Conservation (phyloP, 2,797 vertebrate species). For the Onychomys arenicola region DNA sequence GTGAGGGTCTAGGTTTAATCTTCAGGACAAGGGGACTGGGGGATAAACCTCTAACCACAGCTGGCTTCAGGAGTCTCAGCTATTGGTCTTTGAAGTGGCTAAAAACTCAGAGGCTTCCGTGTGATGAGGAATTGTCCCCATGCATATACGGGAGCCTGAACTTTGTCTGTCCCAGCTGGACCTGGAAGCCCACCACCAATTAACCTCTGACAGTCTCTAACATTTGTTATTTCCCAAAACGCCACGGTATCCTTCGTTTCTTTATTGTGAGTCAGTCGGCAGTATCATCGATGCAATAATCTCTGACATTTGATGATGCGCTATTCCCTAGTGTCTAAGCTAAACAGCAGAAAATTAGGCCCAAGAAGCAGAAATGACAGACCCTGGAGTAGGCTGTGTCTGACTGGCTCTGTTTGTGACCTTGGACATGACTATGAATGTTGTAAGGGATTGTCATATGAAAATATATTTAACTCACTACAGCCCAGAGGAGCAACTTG, state of each 20-base stretch:
- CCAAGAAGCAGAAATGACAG: neutral
- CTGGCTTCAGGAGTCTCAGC: neutral
- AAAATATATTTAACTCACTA: neutral
- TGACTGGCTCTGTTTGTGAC: neutral
- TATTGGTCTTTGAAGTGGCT: neutral
- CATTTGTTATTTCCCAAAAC: neutral
- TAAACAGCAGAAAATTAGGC: constrained; percentile 8
- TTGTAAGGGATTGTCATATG: neutral
- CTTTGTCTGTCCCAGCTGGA: neutral
- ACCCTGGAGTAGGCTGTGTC: no score
- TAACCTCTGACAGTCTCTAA: neutral
- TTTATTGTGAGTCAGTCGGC: neutral
- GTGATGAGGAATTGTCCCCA: neutral
- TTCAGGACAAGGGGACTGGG: neutral
- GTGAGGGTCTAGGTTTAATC: neutral
- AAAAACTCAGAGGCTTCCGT: neutral
- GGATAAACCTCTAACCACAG: neutral
- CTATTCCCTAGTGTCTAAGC: neutral
- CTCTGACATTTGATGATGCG: neutral
- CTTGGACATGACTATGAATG: neutral
- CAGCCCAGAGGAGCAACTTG: neutral
- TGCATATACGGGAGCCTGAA: neutral
- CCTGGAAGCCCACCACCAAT: neutral
- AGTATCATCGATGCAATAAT: neutral
- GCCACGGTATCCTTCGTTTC: neutral